Conservation (phyloP, 92 coral and sea anemone species). For the Phymanthus crucifer region DNA sequence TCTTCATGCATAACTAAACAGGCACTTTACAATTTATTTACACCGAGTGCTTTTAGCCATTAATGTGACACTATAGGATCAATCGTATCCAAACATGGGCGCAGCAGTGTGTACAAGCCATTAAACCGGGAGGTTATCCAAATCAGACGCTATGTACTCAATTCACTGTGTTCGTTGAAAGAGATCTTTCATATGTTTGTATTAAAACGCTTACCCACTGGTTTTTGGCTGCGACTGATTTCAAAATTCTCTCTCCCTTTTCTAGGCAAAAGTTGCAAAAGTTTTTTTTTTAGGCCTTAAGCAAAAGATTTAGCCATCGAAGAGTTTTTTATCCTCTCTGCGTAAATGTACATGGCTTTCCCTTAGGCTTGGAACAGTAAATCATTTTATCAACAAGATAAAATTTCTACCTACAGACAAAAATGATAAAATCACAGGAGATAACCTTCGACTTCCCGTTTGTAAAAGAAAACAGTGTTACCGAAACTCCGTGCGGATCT, state of each 20-base stretch:
- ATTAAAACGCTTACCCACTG: background rate
- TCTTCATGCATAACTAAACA: constrained; percentile 20
- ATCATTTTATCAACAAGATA: background rate
- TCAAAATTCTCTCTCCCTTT: background rate
- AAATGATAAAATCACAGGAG: background rate
- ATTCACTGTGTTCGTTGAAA: background rate
- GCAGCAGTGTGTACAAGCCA: background rate
- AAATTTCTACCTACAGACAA: background rate
- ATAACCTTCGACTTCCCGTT: background rate
- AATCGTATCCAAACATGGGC: constrained; percentile 11
- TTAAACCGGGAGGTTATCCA: constrained; percentile 7
- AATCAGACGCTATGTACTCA: background rate
- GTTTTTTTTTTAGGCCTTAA: background rate
- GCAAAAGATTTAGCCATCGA: background rate
- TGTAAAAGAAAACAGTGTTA: background rate
- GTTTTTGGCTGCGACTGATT: background rate
- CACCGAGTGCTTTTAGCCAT: constrained; percentile 9
- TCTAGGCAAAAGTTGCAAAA: no score
- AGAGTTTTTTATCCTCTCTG: background rate
- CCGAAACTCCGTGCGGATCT: background rate
- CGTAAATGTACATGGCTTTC: background rate
- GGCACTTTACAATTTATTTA: constrained; percentile 10
- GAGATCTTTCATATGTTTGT: background rate
- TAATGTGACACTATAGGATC: constrained; percentile 8
- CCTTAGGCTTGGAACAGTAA: background rate